Percentiles rank a stretch among this genome's conserved stretches.
These are phyloP conservation scores for Steinernema carpocapsae DNA, from an alignment of 2,888 invertebrate genomes.

Conservation along the genomic window DNA sequence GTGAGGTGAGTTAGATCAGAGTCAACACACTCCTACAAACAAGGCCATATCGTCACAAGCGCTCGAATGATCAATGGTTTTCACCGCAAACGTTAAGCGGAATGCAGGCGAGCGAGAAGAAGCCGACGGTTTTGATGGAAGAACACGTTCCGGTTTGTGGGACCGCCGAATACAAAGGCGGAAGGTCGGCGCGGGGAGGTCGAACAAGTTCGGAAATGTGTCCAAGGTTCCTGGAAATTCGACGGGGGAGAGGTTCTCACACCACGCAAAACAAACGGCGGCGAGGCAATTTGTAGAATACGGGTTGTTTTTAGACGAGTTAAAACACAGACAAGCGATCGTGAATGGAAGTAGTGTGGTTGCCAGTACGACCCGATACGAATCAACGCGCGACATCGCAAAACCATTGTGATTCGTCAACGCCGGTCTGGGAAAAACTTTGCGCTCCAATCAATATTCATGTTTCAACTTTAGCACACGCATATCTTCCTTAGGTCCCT, in stretches of 20 bases:
- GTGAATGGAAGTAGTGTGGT: not conserved
- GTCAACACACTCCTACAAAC: conserved; percentile 27
- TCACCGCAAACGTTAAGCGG: conserved; percentile 19
- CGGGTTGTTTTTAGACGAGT: too few species aligned
- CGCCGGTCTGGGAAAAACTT: conserved; percentile 24
- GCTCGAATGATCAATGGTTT: conserved; percentile 16
- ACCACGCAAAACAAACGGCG: too few species aligned
- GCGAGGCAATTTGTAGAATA: too few species aligned
- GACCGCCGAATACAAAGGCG: too few species aligned
- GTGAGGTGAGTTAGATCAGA: conserved; percentile 18
- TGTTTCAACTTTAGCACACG: not conserved
- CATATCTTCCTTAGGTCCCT: too few species aligned
- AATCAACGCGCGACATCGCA: conserved; percentile 28
- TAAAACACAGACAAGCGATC: not conserved
- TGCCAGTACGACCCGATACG: conserved; percentile 30
- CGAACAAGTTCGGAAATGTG: too few species aligned
- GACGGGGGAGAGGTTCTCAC: too few species aligned
- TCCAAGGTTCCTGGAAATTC: too few species aligned
- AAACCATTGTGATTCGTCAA: conserved; percentile 19
- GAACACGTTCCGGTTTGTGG: not conserved
- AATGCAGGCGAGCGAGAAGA: not conserved
- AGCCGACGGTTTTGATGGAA: not conserved
- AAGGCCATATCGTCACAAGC: conserved; percentile 25
- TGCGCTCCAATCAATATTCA: conserved; percentile 24
- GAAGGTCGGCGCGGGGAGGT: too few species aligned